Base-by-base conservation (phyloP, 2,888 invertebrate species). In the Conomelus anceps region DNA sequence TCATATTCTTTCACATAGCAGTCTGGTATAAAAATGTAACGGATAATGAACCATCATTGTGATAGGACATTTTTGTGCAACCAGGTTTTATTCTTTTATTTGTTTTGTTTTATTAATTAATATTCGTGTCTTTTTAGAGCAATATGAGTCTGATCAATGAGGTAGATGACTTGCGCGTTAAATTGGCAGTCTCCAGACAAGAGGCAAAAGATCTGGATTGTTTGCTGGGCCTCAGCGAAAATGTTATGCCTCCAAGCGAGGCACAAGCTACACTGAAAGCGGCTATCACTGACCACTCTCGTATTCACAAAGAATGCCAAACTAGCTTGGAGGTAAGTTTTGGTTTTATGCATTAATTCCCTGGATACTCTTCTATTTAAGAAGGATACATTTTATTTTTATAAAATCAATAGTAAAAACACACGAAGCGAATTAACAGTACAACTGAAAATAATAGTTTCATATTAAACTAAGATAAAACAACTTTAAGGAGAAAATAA, bases 81-180 rank as follows among this genome's bases (percentile, higher is more conserved):
- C 22, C 22, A 22, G 4, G 3, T 84, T 84, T 13, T 17, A 34
- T 22, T 89, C 22, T 84, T n/a, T 22, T 17, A 20, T 20, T 84
- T 63, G n/a, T n/a, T 20, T 20, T 86, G 20, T 89, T 23, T 9
- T 85, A 20, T 86, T 23, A 22, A 17, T n/a, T n/a, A n/a, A n/a
- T n/a, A n/a, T n/a, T n/a, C n/a, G n/a, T n/a, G n/a, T n/a, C n/a
- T 85, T 88, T 86, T 22, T 29, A 95, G 92, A 97, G 98, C 92
- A 98, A 98, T 93, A 95, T 97, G 41, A 93, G 95, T 0, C 94
- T 98, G 3, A 94, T 98, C 34, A 94, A 95, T 0, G 98, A 98
- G 93, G 95, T 98, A 23, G 97, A 98, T 92, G 95, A 94, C 89
- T 93, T 98, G 85, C 95, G 97, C 34, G 94, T 94, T 24, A 96